Percentiles rank a stretch among this genome's conserved stretches.
Conservation (phyloP, 2,113 vertebrate genomes). For the Pionites leucogaster region DNA sequence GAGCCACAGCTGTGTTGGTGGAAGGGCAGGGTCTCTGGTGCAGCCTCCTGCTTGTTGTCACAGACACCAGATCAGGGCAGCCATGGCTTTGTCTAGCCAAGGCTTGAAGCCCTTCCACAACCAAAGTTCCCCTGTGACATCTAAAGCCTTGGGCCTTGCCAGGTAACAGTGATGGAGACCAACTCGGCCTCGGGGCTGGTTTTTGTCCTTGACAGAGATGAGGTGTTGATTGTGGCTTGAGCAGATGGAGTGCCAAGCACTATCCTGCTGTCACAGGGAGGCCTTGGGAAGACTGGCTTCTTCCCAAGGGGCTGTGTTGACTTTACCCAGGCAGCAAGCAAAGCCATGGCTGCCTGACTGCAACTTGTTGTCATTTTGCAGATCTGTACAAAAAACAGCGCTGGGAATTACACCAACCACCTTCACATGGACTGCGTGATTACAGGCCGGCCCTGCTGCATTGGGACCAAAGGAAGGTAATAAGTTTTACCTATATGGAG, state of each 20-base stretch:
- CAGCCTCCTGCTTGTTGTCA: neutral
- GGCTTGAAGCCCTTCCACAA: neutral
- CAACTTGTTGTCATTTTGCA: conserved; percentile 56
- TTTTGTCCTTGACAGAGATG: neutral
- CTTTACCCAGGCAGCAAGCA: neutral
- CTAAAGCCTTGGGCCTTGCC: neutral
- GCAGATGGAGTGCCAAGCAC: neutral
- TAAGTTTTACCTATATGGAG: neutral
- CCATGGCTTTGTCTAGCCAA: neutral
- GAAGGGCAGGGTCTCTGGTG: neutral
- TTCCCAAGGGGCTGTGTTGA: neutral
- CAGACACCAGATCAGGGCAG: neutral
- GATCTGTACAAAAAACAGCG: conserved; percentile 96
- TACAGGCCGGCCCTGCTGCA: conserved; percentile 96
- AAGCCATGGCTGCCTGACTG: neutral
- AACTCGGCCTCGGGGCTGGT: neutral
- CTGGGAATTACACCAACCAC: conserved; percentile 95
- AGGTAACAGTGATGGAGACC: neutral
- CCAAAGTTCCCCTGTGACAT: neutral
- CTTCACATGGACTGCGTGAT: conserved; percentile 96
- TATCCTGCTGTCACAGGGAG: neutral
- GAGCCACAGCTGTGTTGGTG: neutral
- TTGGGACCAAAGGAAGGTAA: conserved; percentile 98
- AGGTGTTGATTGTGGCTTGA: neutral
- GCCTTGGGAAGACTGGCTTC: neutral